phyloP scores from a whole-genome alignment of 2,797 vertebrate species.

The Girardinus metallicus region DNA sequence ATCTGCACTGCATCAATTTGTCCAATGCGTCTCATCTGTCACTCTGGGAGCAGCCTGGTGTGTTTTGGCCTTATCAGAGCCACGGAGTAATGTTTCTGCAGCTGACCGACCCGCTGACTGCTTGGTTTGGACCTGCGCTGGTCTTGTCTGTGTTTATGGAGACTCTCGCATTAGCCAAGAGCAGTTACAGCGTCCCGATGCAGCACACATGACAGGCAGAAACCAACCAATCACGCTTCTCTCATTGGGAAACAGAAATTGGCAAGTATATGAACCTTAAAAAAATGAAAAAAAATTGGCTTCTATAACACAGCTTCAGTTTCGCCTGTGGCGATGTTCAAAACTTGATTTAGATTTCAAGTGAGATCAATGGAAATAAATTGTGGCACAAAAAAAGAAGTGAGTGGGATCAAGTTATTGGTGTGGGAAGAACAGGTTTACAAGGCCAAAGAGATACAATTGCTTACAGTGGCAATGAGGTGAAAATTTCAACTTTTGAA shows the following conservation, averaged over 20 bases:
- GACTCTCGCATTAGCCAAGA: conserved; percentile 43
- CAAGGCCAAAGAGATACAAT: not conserved
- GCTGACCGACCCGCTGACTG: conserved; percentile 51
- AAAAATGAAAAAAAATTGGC: not conserved
- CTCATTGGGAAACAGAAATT: conserved; percentile 4
- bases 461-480: not conserved
- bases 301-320: not conserved
- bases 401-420: not conserved
- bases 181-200: conserved; percentile 8
- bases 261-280: conserved; percentile 5
- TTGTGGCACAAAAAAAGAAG: not conserved
- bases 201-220: conserved; percentile 24
- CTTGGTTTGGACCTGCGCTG: conserved; percentile 57
- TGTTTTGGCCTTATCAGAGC: conserved; percentile 40
- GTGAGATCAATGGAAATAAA: not conserved
- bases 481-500: not conserved
- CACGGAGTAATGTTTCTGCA: conserved; percentile 33
- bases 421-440: not conserved
- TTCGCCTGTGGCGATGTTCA: not conserved
- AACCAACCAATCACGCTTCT: conserved; percentile 27
- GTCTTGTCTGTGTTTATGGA: conserved; percentile 56
- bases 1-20: conserved; percentile 34
- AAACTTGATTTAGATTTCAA: not conserved
- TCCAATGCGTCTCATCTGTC: conserved; percentile 52
- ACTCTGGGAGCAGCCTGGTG: conserved; percentile 41